Evolutionary conservation across 2,113 vertebrate species (phyloP), one percentile per base, ranked within the genome.

Genomic region (Corythornis cristatus): DNA sequence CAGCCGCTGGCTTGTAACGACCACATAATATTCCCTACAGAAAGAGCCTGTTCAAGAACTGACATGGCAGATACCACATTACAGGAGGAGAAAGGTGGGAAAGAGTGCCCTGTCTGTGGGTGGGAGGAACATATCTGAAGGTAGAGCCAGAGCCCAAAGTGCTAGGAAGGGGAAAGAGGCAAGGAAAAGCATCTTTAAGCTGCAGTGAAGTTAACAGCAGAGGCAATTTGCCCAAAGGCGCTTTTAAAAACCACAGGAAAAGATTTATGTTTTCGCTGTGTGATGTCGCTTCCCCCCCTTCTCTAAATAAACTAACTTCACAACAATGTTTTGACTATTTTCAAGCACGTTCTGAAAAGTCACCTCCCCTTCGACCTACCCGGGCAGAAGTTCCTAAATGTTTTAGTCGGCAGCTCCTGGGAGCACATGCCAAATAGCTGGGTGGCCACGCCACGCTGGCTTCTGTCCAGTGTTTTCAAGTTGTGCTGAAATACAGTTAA

Each of bases 201-300:
- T 0, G 3, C 11, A 95, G 84, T 80, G 86, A 94, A 93, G 75
- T 88, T 94, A 93, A 87, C 86, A 85, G 89, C 81, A 93, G 66
- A 93, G 58, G 89, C 90, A 96, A 97, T 96, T 94, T 96, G 95
- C 94, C 93, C 96, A 95, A 95, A 93, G 96, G 95, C 60, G 70
- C 93, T 93, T 96, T 96, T 93, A 93, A 96, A 96, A 96, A 94
- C 95, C 96, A 67, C 96, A 96, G 95, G 93, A 95, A 96, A 96
- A 93, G 91, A 95, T 93, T 96, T 95, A 95, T 96, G 91, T 93
- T 96, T 96, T 93, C 93, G 85, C 91, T 42, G 74, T 71, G 76
- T 89, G 90, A 93, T 86, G 93, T 81, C 95, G 95, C 94, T 96
- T 96, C 93, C 5, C 82, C 89, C 54, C 60, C 65, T 81, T 95